Base-by-base conservation (phyloP, 2,888 invertebrate species). In the Autographa gamma region DNA sequence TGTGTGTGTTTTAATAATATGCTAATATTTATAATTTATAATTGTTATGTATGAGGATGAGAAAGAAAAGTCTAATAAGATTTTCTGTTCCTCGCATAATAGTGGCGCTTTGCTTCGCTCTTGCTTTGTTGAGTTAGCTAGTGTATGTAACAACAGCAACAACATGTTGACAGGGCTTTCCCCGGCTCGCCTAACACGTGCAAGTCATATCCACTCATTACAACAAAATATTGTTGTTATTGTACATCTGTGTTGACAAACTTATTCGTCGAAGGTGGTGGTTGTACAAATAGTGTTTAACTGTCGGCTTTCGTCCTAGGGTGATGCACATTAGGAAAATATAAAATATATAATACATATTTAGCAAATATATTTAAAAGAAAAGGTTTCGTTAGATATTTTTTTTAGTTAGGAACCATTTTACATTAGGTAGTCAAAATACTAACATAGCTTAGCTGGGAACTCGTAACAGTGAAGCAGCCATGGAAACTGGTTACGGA, bases 161-260 rank as follows among this genome's bases (percentile, higher is more conserved):
- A n/a, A 1, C 48, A n/a, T 48, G 48, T 48, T n/a, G 5, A 4
- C 48, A 48, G 7, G 48, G 48, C 8, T 48, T 48, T 16, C n/a
- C 48, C 48, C 16, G 7, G n/a, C n/a, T 14, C 43, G 5, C 48
- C 48, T n/a, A n/a, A n/a, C 16, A 14, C 16, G 48, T n/a, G 43
- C 14, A 14, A 5, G 48, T n/a, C 8, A 2, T n/a, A 7, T 48
- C 48, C 7, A 0, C 48, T 16, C n/a, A 0, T n/a, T 48, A n/a
- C 48, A n/a, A n/a, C 48, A n/a, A 48, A 48, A 48, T 48, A 48
- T 48, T 48, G n/a, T 48, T n/a, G 48, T 48, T 48, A 48, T 48
- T 48, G 48, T 48, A 6, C 16, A 48, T n/a, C n/a, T 48, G n/a
- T 48, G 43, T 43, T 43, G 48, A 48, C 48, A 7, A 16, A n/a